Evolutionary conservation across 2,888 invertebrate species (phyloP), one percentile per base, ranked within the genome.

Genomic region (Ornithoptera alexandrae): DNA sequence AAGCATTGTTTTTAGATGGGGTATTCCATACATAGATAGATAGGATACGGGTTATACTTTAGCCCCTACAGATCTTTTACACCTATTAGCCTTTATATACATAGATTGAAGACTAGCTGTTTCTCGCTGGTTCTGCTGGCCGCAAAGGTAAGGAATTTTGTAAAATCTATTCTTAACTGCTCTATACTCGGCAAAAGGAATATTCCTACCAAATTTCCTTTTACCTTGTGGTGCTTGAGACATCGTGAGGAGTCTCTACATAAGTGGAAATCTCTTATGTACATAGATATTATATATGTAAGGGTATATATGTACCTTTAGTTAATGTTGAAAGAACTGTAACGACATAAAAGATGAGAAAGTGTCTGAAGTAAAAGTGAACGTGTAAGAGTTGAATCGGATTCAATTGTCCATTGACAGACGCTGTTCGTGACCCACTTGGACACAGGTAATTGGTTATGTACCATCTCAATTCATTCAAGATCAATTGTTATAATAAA

Each of bases 321-420:
- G 18, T 2, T 15, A 50, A 15, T 17, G 17, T 50, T 50, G 50
- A 50, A 50, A 15, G 53, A 42, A 59, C 7, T 20, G n/a, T 15
- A 7, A 6, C 57, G 56, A 56, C 6, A 15, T 56, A 18, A 56
- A 56, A n/a, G 57, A 57, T 57, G 20, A 20, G 57, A 60, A 62
- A 60, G 61, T 56, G 50, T 20, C 53, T 60, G 24, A 6, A 20
- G 50, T 36, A 36, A 67, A 65, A 65, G 58, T 65, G 65, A 65
- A 46, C 22, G 65, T 20, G 46, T 30, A n/a, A 18, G 8, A 65
- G 20, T 20, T 65, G 42, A 59, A 65, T 65, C 24, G 57, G 17
- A 42, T 65, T 59, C 42, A 65, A 65, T 67, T 61, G 22, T 67
- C 60, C 50, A 24, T 5, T 24, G 30, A 42, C 46, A 22, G 12